Evolutionary conservation across 1,140 invertebrate species (phyloP), one percentile per base, ranked within the genome.

Genomic region (Drosophila nikananu): DNA sequence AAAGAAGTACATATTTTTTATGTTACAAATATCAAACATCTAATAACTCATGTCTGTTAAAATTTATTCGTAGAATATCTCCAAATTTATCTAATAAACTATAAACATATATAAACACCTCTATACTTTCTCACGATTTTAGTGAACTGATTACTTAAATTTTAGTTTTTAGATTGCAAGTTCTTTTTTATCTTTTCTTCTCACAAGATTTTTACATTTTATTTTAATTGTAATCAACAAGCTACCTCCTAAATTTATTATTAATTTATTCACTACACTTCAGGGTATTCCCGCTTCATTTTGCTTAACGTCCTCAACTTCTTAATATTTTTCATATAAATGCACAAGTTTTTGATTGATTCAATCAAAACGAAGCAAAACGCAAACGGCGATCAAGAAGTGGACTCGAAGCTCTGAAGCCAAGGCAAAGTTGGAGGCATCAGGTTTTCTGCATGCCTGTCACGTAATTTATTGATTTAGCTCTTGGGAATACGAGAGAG

Each of bases 391-490:
- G 78, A 78, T 81, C 80, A 37, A 73, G 71, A 73, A 59, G 72
- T 77, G 37, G 59, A 75, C 41, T 75, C 10, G 32, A 5, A 65
- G 72, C 52, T 35, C 52, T 35, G 42, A 72, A 73, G 64, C 74
- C 30, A 52, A 48, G 32, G 61, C 73, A 23, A 74, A 70, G 60
- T 71, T 67, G 78, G 57, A 81, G 74, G 74, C 79, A 90, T 90
- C 86, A 86, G 80, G 79, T 90, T 90, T 90, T 90, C 79, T 90
- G 86, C 83, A 92, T 92, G 87, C 90, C 90, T 91, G 90, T 92
- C 90, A 92, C 90, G 90, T 92, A 92, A 92, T 92, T 92, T 92
- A 92, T 92, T 92, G 90, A 92, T 92, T 91, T 92, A 83, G 86
- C 90, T 92, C 83, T 91, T 92, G 90, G 90, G 90, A 92, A 92